Evolutionary conservation across 2,888 invertebrate genomes (phyloP).

Genomic region (Drosophila neotestacea): DNA sequence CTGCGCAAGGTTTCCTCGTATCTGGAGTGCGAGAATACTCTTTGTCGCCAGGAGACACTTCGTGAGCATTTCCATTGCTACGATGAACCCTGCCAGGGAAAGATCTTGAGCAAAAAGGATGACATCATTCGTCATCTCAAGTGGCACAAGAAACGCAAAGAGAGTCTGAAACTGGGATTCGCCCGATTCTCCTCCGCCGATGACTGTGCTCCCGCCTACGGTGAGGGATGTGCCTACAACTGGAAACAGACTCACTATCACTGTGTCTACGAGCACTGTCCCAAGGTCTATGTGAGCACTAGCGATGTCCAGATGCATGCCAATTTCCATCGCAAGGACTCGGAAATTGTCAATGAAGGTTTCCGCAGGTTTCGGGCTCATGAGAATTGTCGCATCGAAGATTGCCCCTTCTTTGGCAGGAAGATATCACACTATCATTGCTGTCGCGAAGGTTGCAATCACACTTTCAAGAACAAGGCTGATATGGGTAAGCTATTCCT

Average conservation of each 20-base stretch:
- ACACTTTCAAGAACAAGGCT: conserved; percentile 99
- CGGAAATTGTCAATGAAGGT: conserved; percentile 98
- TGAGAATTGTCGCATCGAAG: conserved; percentile 96
- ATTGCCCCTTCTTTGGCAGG: conserved; percentile 97
- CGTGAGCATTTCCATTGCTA: conserved; percentile 97
- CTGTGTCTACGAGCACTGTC: conserved; percentile 96
- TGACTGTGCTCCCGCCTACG: conserved; percentile 95
- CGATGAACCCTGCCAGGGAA: conserved; percentile 88
- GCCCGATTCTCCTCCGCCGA: conserved; percentile 96
- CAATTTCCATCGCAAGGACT: conserved; percentile 98
- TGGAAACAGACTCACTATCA: conserved; percentile 89
- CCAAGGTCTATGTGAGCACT: conserved; percentile 98
- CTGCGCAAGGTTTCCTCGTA: conserved; percentile 84
- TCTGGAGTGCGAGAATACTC: conserved; percentile 84
- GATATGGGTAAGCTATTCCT: conserved; percentile 95
- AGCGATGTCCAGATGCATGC: conserved; percentile 99
- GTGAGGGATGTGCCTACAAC: conserved; percentile 93
- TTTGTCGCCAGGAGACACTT: conserved; percentile 84
- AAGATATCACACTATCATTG: conserved; percentile 99
- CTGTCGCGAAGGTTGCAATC: conserved; percentile 94
- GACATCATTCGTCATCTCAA: conserved; percentile 99
- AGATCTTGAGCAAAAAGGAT: conserved; percentile 98
- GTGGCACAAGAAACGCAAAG: conserved; percentile 99
- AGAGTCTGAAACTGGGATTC: conserved; percentile 95
- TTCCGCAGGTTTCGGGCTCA: conserved; percentile 98